Evolutionary conservation across 2,113 vertebrate genomes (phyloP).

Genomic region (Macrotus californicus): DNA sequence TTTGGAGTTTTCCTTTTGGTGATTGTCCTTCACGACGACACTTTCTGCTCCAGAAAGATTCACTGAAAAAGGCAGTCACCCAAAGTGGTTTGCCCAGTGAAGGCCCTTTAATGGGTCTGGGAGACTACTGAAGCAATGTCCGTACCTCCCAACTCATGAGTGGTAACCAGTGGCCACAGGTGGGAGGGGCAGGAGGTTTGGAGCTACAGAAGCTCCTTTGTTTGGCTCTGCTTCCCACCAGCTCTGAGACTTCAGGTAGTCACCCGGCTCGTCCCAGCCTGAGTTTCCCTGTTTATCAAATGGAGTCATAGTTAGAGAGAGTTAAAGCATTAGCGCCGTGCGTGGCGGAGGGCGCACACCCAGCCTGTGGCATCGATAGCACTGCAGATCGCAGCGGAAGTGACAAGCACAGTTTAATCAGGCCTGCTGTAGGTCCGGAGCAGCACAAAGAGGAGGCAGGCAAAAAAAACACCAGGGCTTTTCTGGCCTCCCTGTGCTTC

Average conservation of each 20-base stretch:
- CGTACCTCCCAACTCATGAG: fast-evolving
- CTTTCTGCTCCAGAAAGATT: background rate
- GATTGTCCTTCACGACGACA: background rate
- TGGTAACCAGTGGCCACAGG: background rate
- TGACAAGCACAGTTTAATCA: fast-evolving
- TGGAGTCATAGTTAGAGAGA: background rate
- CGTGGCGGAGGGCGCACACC: background rate
- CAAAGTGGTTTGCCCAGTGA: background rate
- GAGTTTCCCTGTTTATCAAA: background rate
- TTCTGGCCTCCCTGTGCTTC: background rate
- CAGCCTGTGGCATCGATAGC: background rate
- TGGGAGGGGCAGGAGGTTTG: background rate
- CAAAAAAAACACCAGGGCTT: no score
- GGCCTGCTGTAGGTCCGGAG: fast-evolving
- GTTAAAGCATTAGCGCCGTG: fast-evolving
- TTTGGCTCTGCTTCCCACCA: background rate
- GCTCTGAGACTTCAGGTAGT: background rate
- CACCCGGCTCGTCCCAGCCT: background rate
- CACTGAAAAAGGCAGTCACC: background rate
- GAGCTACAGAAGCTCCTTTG: fast-evolving
- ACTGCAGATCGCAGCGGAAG: fast-evolving
- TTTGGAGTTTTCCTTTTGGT: background rate
- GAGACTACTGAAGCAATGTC: background rate
- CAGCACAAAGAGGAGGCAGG: fast-evolving
- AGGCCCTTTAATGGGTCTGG: background rate